These are phyloP conservation scores for Osedax frankpressi DNA, from an alignment of 2,888 invertebrate species.

Conservation along the genomic window DNA sequence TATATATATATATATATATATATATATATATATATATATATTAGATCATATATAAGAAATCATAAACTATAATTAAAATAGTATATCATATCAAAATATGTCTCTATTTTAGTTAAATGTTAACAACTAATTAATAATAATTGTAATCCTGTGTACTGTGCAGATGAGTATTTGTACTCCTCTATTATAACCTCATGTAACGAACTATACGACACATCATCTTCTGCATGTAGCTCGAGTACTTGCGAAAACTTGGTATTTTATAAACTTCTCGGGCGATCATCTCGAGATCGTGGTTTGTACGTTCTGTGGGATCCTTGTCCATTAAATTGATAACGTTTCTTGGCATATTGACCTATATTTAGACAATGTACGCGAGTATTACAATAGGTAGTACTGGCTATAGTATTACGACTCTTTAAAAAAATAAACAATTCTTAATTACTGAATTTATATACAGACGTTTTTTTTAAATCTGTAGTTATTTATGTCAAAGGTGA, in stretches of 20 bases:
- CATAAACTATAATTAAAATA: no score
- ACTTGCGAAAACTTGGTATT: constrained; percentile 27
- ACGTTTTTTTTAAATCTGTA: constrained; percentile 26
- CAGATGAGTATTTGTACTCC: no score
- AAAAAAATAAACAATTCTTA: neutral
- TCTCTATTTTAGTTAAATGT: no score
- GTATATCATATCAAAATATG: no score
- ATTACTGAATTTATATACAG: neutral
- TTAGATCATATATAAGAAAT: no score
- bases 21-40: no score
- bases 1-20: no score
- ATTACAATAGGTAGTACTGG: neutral
- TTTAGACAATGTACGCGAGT: neutral
- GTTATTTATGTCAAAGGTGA: constrained; percentile 25
- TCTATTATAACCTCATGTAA: constrained; percentile 27
- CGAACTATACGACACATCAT: constrained; percentile 27
- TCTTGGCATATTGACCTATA: constrained; percentile 8
- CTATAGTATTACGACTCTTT: neutral
- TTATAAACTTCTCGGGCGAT: constrained; percentile 20
- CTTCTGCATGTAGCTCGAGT: constrained; percentile 27
- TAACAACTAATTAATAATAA: no score
- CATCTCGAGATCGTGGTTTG: constrained; percentile 18
- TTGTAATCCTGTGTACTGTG: no score
- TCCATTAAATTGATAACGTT: constrained; percentile 16
- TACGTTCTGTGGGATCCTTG: constrained; percentile 24